Percentiles rank a stretch among this genome's conserved stretches.
These are phyloP conservation scores for Eleginops maclovinus DNA, from an alignment of 2,113 vertebrate genomes.

Conservation along the genomic window DNA sequence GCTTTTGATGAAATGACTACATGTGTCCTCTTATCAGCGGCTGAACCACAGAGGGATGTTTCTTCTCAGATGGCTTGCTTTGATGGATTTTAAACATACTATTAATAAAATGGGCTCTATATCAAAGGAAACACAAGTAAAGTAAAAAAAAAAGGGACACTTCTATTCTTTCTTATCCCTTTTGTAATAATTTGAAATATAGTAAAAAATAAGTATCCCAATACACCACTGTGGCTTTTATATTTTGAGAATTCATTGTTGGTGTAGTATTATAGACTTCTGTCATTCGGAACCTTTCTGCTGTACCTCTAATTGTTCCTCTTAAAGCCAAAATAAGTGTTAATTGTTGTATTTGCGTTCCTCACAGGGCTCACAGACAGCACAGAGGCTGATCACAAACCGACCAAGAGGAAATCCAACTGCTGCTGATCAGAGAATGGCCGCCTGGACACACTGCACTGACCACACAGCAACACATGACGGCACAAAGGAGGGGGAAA, in stretches of 20 bases:
- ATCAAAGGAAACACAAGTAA: too few species aligned
- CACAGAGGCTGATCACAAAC: slow-evolving; percentile 80
- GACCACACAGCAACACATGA: neutral
- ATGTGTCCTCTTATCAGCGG: neutral
- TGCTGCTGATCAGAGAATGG: slow-evolving; percentile 83
- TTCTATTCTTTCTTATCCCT: neutral
- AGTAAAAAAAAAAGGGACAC: too few species aligned
- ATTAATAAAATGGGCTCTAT: too few species aligned
- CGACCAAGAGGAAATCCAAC: slow-evolving; percentile 82
- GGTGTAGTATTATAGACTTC: neutral
- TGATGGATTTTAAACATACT: neutral
- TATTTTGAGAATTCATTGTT: neutral
- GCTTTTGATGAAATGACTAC: neutral
- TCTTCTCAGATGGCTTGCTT: neutral
- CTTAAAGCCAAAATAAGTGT: neutral
- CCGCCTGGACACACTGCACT: neutral
- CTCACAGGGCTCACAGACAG: slow-evolving; percentile 87
- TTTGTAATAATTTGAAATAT: too few species aligned
- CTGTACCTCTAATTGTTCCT: neutral
- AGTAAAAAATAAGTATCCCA: neutral
- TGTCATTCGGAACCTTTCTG: neutral
- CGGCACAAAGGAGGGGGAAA: neutral
- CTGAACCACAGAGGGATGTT: neutral
- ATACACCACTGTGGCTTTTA: neutral
- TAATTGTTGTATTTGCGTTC: neutral